Percentiles rank a stretch among this genome's conserved stretches.
Evolutionary conservation across 2,113 vertebrate genomes (phyloP).

Genomic region (Murina feae): DNA sequence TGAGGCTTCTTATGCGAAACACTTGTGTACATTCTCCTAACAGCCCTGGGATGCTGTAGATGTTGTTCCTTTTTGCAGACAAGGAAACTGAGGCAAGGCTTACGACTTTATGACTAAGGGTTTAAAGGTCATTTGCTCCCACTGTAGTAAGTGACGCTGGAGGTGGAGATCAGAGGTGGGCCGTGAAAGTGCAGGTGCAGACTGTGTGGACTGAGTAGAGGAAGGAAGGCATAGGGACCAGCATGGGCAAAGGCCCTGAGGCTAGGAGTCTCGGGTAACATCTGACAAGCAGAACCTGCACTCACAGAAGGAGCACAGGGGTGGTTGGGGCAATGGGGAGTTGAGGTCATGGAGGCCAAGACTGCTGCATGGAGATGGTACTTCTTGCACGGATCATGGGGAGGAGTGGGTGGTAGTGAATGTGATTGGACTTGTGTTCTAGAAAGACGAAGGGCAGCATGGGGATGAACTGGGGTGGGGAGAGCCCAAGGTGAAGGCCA

Average conservation of each 20-base stretch:
- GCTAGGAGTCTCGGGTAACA: neutral
- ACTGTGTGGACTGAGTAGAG: neutral
- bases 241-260: neutral
- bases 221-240: neutral
- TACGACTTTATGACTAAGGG: neutral
- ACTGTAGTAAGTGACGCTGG: neutral
- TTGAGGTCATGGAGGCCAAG: neutral
- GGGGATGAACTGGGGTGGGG: neutral
- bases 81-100: neutral
- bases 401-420: neutral
- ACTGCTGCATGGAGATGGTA: rapidly evolving
- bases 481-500: neutral
- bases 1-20: neutral
- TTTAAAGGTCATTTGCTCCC: neutral
- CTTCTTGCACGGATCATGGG: rapidly evolving
- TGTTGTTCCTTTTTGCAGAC: neutral
- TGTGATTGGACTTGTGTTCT: neutral
- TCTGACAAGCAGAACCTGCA: too few relatives aligned
- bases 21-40: neutral
- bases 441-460: neutral
- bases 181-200: neutral
- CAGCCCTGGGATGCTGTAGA: neutral
- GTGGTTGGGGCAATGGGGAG: neutral
- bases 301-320: neutral
- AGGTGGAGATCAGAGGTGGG: neutral